Base-by-base conservation (phyloP, 2,797 vertebrate genomes). In the Hypotaenidia okinawae region DNA sequence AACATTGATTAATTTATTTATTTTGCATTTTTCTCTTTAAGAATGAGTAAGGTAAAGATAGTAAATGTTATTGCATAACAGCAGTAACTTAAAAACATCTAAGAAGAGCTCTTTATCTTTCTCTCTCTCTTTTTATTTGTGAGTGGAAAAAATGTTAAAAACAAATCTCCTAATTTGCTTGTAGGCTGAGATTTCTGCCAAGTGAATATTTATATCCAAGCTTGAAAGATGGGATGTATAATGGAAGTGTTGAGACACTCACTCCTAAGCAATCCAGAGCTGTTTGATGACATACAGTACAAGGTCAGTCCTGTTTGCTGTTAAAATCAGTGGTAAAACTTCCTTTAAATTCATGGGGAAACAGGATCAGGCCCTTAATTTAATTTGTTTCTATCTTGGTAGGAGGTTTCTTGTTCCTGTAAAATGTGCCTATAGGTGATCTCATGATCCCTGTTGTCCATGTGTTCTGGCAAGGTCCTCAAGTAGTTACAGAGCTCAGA, bases 371-470 rank as follows among this genome's bases (percentile, higher is more conserved):
- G 27, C 52, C 45, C 63, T 91, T 55, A 63, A 54, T 83, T 83
- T 87, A 87, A 85, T 84, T 89, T 79, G 68, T 81, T 87, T 94
- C 87, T 96, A 18, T 85, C 89, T 91, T 85, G 27, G 45, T 76
- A 70, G 86, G 77, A 85, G 89, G 37, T 89, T 95, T 91, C 58
- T 76, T 37, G 18, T 69, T 91, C 49, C 84, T 93, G 69, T 87
- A 54, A 79, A 96, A 80, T 67, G 25, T 59, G 70, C 41, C 66
- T 91, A 0, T 19, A 39, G 75, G 91, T 94, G 96, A 96, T 91
- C 74, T 97, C 95, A 96, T 72, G 83, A 88, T 84, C 58, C 37
- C 68, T 89, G 84, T 28, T 94, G 95, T 79, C 86, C 94, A 33
- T 35, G 52, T 92, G 74, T 90, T 88, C 84, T 96, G 94, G 87